Base-by-base conservation (phyloP, 2,888 invertebrate species). In the Brachyopa scutellaris region DNA sequence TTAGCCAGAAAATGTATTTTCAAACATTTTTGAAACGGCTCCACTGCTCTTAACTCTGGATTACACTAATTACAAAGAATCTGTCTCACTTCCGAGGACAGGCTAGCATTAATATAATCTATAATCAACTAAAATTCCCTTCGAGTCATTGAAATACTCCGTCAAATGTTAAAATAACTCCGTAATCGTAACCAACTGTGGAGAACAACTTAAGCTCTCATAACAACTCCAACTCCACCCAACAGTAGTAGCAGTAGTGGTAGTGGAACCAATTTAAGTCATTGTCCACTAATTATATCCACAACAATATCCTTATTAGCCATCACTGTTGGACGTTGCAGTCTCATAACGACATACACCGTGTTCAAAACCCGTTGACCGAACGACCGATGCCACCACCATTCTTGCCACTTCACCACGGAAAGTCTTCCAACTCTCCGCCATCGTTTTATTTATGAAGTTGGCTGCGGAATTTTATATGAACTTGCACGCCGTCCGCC, bases 401-500 rank as follows among this genome's bases (percentile, higher is more conserved):
- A 33, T 80, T 80, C 74, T 69, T 69, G 42, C 62, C 45, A 66
- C 19, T 8, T 8, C 8, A n/a, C 13, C 7, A 23, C 13, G 6
- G 4, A 4, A 29, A 59, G 40, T 3, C 21, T 13, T n/a, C n/a
- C 53, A 21, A n/a, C 42, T 13, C 62, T 21, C 55, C 42, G 61
- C 77, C 69, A 66, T 82, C 76, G 72, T 76, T 66, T 82, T 82
- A 82, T 82, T 82, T 82, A 77, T 82, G 82, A 82, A 82, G 82
- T 82, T 76, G 77, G 53, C 15, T 61, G 45, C 49, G 82, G 82
- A 82, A 82, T 82, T 82, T 77, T 82, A 82, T 82, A 82, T 82
- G 76, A 82, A 82, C 82, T 82, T 61, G 82, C 42, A 31, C 36
- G 42, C 57, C 23, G n/a, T n/a, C 26, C 6, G 36, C 19, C n/a